Evolutionary conservation across 1,140 invertebrate species (phyloP), one percentile per base, ranked within the genome.

Genomic region (Drosophila pseudoananassae): DNA sequence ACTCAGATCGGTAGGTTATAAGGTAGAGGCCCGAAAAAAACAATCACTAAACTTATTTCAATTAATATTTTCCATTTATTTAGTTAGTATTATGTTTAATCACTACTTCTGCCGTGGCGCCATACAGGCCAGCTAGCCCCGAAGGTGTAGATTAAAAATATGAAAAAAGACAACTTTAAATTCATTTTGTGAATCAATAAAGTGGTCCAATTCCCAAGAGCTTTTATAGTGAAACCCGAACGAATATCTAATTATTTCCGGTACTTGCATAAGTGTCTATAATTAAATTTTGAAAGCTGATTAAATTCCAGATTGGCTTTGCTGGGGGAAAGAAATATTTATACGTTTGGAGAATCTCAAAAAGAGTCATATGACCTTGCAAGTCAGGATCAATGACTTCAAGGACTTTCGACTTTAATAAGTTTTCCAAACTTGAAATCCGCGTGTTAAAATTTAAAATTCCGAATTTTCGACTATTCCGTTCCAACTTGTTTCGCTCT

Each of bases 381-480:
- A 10, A 23, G 15, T 4, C 40, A 1, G 2, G 17, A 43, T 14
- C 12, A 10, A 33, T 46, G 27, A 23, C 56, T 33, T 50, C 20
- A 58, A 33, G 45, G 25, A 51, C 12, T 51, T 65, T 10, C n/a
- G 31, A 10, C 57, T 51, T 63, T 61, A 65, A 65, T 50, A 27
- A 15, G 29, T 65, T 50, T n/a, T 43, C n/a, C 1, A 10, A 51
- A 33, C n/a, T 25, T 5, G 25, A 64, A 49, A 51, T 61, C 25
- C 45, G 63, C 29, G 59, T 63, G 40, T 54, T 49, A 46, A 64
- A 70, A 69, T 69, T 69, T 69, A 69, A 69, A 69, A 55, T 69
- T 51, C 50, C 40, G 31, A 49, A 69, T 56, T 64, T 66, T 66
- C 58, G 46, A 63, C 63, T 66, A 66, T 64, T 63, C 38, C 55